Conservation (phyloP, 2,888 invertebrate genomes). For the Diarsia mendica region DNA sequence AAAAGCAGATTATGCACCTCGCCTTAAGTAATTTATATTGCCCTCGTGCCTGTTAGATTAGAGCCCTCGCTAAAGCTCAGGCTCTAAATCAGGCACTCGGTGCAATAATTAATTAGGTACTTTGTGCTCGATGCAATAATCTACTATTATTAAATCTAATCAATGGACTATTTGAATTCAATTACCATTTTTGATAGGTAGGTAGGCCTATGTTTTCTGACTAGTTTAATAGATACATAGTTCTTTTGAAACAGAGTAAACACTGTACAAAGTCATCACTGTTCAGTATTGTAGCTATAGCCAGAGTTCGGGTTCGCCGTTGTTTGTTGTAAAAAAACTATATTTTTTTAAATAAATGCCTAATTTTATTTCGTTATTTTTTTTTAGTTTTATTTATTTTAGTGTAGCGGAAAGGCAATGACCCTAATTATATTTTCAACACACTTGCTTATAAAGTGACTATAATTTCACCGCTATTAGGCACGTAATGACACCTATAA, state of each 20-base stretch:
- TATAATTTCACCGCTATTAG: too few species aligned
- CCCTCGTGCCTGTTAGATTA: too few species aligned
- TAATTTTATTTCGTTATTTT: constrained; percentile 32
- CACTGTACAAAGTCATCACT: constrained; percentile 6
- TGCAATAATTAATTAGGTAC: too few species aligned
- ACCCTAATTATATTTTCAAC: too few species aligned
- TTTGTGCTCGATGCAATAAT: too few species aligned
- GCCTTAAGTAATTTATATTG: too few species aligned
- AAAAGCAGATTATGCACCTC: too few species aligned
- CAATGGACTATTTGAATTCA: background rate
- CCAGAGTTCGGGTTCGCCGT: constrained; percentile 13
- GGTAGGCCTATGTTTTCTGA: background rate
- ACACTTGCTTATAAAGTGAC: too few species aligned
- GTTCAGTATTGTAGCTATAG: constrained; percentile 36
- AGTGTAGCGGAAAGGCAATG: too few species aligned
- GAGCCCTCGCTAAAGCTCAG: too few species aligned
- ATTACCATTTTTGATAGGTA: background rate
- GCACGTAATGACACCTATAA: too few species aligned
- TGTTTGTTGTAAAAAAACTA: constrained; percentile 1
- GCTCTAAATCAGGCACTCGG: too few species aligned
- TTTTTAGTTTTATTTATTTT: background rate
- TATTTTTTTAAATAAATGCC: constrained; percentile 32
- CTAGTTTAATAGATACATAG: background rate
- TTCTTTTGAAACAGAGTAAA: background rate
- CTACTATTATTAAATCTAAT: background rate